Evolutionary conservation across 2,888 invertebrate species (phyloP).

Genomic region (Aproaerema taeniolella): DNA sequence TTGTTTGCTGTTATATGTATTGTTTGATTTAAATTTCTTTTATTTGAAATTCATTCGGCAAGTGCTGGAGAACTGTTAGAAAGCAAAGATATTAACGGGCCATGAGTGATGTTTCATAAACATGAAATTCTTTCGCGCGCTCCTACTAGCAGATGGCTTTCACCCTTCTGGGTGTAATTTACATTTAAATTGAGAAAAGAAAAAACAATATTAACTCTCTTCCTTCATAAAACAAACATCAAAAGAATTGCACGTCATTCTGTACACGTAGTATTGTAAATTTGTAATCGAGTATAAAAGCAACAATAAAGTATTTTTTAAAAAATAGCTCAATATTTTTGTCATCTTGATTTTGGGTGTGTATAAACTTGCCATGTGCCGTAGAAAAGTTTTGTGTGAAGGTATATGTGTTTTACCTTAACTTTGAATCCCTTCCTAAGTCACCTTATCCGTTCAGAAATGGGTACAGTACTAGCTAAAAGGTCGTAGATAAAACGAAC

Average conservation of each 20-base stretch:
- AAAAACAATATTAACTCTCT: slow-evolving; percentile 22
- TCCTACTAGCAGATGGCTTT: slow-evolving; percentile 28
- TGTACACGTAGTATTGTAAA: slow-evolving; percentile 7
- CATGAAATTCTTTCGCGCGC: slow-evolving; percentile 32
- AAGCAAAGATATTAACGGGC: too few species aligned
- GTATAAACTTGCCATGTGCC: too few species aligned
- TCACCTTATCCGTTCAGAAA: slow-evolving; percentile 25
- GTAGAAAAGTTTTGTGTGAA: too few species aligned
- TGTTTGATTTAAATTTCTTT: too few species aligned
- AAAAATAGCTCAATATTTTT: too few species aligned
- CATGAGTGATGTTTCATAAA: slow-evolving; percentile 36
- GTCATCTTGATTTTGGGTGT: too few species aligned
- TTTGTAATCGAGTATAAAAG: slow-evolving; percentile 8
- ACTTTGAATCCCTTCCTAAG: slow-evolving; percentile 16
- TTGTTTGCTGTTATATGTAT: too few species aligned
- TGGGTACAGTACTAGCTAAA: slow-evolving; percentile 41
- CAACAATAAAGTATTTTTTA: too few species aligned
- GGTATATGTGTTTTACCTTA: slow-evolving; percentile 16
- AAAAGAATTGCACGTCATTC: slow-evolving; percentile 17
- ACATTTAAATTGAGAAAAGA: slow-evolving; percentile 44
- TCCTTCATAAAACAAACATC: slow-evolving; percentile 28
- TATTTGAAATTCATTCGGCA: too few species aligned
- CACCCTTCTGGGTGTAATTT: slow-evolving; percentile 35
- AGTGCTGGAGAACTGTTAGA: too few species aligned
- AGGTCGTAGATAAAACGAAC: slow-evolving; percentile 55